Evolutionary conservation across 92 coral and sea anemone genomes (phyloP), one percentile per base, ranked within the genome.

Genomic region (Phenganax marumi): DNA sequence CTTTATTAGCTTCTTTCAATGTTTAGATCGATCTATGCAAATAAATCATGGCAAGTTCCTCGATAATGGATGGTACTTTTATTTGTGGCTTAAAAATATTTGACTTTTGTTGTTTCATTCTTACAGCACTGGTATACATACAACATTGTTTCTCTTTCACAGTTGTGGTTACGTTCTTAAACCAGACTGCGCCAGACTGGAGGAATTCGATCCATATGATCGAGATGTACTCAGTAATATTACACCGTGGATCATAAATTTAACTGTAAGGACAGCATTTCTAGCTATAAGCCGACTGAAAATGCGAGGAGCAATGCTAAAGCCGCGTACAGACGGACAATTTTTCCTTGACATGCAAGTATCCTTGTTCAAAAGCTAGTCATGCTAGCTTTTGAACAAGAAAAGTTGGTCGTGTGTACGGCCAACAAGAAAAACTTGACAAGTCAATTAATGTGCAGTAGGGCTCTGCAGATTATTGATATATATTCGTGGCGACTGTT

Each of bases 111-210:
- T 12, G 65, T 58, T 58, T 18, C 1, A 0, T 58, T 58, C 18
- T n/a, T n/a, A n/a, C n/a, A 33, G 43, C 43, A 33, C 5, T 33
- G 43, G 43, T 33, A 33, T 33, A 33, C 43, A 33, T n/a, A n/a
- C 2, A 33, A 33, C 3, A 33, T 1, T 5, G 43, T 33, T 24
- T 84, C 39, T 46, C 75, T 68, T 46, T 55, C 68, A 93, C 68
- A 93, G 98, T 79, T 95, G 98, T 89, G 98, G 98, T 47, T 95
- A 91, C 68, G 98, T 95, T 22, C 69, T 95, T 16, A 91, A 87
- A 89, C 96, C 98, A 2, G 98, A 95, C 25, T 90, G 92, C 68
- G 51, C 89, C 46, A 87, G 97, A 62, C 68, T 76, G 73, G 98
- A 92, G 7, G 72, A 61, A 51, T 95, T 95, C 83, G 88, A 91